phyloP scores from a whole-genome alignment of 2,113 vertebrate species.

The Theristicus caerulescens region DNA sequence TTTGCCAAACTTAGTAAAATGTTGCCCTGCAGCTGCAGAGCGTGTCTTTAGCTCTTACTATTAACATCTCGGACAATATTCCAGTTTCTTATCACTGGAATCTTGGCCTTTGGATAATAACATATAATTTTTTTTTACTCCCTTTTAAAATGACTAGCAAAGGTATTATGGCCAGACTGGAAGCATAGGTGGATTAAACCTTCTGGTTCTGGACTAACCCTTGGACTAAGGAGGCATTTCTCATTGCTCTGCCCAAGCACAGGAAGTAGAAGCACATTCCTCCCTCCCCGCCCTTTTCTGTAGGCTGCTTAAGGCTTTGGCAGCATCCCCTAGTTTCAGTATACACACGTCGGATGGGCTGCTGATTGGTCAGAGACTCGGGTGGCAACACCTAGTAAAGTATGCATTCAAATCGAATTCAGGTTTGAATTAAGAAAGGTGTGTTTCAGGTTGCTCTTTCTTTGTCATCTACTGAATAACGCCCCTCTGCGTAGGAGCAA shows the following conservation, averaged over 20 bases:
- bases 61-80: not conserved
- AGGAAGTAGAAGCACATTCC: conserved; percentile 30
- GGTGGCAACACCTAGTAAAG: not conserved
- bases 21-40: not conserved
- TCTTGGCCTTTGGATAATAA: conserved; percentile 25
- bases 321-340: conserved; percentile 3
- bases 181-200: not conserved
- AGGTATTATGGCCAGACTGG: not conserved
- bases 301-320: conserved; percentile 45
- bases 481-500: not conserved
- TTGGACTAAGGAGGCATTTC: not conserved
- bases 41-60: not conserved
- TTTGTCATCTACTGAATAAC: not conserved
- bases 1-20: conserved; percentile 25
- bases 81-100: conserved; percentile 1
- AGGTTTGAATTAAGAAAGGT: not conserved
- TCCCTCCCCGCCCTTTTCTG: conserved; percentile 35
- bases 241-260: conserved; percentile 6
- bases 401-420: conserved; percentile 1
- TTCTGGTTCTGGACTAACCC: not conserved
- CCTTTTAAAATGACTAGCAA: not conserved
- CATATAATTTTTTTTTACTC: not conserved
- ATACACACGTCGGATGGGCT: not conserved
- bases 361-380: conserved; percentile 1
- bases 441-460: not conserved